These are phyloP conservation scores for Sphaerophoria taeniata DNA, from an alignment of 2,888 invertebrate genomes.

Conservation along the genomic window DNA sequence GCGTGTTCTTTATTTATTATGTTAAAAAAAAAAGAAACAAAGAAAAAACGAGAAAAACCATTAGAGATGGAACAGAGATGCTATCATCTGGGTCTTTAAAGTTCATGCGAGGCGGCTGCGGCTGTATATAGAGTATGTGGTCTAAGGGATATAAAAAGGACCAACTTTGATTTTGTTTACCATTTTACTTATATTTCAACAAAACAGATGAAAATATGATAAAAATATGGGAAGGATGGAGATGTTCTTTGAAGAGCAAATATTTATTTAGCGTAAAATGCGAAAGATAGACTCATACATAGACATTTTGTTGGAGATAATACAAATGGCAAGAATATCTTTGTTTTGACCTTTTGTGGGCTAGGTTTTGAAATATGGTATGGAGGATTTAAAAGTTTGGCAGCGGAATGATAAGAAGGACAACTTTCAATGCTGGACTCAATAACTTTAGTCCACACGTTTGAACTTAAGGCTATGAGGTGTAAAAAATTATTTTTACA, in stretches of 20 bases:
- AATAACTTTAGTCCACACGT: too few relatives aligned
- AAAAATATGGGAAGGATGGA: background rate
- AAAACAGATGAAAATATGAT: background rate
- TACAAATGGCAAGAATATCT: background rate
- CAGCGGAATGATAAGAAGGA: background rate
- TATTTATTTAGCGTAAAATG: background rate
- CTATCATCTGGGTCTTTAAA: background rate
- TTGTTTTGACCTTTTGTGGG: slow-evolving; percentile 31
- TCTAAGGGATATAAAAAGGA: background rate
- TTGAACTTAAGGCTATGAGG: too few relatives aligned
- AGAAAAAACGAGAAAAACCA: too few relatives aligned
- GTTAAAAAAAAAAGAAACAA: background rate
- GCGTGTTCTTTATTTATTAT: background rate
- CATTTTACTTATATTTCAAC: background rate
- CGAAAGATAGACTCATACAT: background rate
- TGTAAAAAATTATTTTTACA: too few relatives aligned
- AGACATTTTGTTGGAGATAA: background rate
- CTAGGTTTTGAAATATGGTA: slow-evolving; percentile 2
- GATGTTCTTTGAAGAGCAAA: background rate
- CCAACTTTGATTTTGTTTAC: slow-evolving; percentile 18
- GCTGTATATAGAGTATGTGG: too few relatives aligned
- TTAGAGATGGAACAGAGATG: background rate
- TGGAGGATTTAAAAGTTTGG: background rate
- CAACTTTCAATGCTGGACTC: too few relatives aligned
- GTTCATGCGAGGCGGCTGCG: background rate